These are phyloP conservation scores for Miichthys miiuy DNA, from an alignment of 2,797 vertebrate genomes.

Conservation along the genomic window DNA sequence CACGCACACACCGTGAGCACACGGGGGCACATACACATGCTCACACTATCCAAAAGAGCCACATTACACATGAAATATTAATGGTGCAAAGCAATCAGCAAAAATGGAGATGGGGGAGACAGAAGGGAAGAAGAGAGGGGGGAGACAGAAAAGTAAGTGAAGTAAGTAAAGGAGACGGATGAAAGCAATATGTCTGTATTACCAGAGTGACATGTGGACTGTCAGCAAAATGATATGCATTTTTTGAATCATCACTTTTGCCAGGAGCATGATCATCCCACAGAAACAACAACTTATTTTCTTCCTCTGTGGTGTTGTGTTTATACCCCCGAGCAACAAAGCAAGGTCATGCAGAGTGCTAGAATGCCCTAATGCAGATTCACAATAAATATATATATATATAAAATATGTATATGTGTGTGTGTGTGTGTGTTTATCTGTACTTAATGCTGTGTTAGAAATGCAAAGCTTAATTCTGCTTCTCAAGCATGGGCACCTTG, in stretches of 20 bases:
- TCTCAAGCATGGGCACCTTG: constrained; percentile 58
- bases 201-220: constrained; percentile 56
- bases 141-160: constrained; percentile 22
- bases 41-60: constrained; percentile 81
- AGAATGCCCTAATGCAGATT: constrained; percentile 45
- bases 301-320: constrained; percentile 21
- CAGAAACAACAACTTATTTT: constrained; percentile 34
- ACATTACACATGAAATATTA: constrained; percentile 87
- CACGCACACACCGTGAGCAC: constrained; percentile 20
- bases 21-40: constrained; percentile 68
- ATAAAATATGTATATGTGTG: constrained; percentile 18
- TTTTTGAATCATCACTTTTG: constrained; percentile 65
- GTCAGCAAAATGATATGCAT: constrained; percentile 59
- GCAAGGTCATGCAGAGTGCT: constrained; percentile 67
- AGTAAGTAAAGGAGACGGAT: constrained; percentile 52
- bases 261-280: constrained; percentile 33
- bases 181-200: constrained; percentile 70
- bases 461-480: constrained; percentile 74
- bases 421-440: constrained; percentile 57
- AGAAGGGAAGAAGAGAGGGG: constrained; percentile 39
- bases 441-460: constrained; percentile 66
- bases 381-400: constrained; percentile 32
- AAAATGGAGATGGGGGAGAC: constrained; percentile 80
- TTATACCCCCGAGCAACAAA: constrained; percentile 53
- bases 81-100: constrained; percentile 84